Conservation (phyloP, 2,113 vertebrate species). For the Hepsetus odoe region DNA sequence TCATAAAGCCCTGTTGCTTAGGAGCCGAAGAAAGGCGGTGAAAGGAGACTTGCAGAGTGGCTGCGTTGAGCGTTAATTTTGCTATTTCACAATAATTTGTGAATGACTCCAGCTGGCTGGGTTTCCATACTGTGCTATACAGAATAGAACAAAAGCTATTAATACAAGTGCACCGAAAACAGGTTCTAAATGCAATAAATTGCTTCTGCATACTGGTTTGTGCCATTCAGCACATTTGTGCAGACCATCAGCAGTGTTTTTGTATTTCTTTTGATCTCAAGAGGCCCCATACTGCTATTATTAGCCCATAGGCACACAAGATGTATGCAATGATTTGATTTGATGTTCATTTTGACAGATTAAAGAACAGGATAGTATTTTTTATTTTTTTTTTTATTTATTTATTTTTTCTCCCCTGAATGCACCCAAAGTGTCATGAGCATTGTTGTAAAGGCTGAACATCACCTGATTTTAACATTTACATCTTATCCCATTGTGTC, state of each 20-base stretch:
- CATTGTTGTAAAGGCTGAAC: neutral
- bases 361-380: too few relatives aligned
- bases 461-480: slow-evolving; percentile 10
- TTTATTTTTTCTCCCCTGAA: neutral
- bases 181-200: slow-evolving; percentile 14
- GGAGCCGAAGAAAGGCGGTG: slow-evolving; percentile 4
- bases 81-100: slow-evolving; percentile 4
- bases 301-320: neutral
- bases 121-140: slow-evolving; percentile 16
- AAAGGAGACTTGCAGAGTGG: slow-evolving; percentile 6
- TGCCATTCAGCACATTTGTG: neutral
- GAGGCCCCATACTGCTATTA: neutral
- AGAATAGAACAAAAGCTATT: slow-evolving; percentile 14
- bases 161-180: neutral
- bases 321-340: neutral
- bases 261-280: neutral
- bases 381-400: neutral
- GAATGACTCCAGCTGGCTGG: slow-evolving; percentile 5
- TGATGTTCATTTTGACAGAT: neutral
- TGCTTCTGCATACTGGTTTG: neutral
- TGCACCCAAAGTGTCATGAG: neutral
- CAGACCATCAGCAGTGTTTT: neutral
- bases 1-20: slow-evolving; percentile 22
- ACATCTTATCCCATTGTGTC: slow-evolving; percentile 12
- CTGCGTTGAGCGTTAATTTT: neutral